Base-by-base conservation (phyloP, 2,888 invertebrate genomes). In the Itoplectis maculator region DNA sequence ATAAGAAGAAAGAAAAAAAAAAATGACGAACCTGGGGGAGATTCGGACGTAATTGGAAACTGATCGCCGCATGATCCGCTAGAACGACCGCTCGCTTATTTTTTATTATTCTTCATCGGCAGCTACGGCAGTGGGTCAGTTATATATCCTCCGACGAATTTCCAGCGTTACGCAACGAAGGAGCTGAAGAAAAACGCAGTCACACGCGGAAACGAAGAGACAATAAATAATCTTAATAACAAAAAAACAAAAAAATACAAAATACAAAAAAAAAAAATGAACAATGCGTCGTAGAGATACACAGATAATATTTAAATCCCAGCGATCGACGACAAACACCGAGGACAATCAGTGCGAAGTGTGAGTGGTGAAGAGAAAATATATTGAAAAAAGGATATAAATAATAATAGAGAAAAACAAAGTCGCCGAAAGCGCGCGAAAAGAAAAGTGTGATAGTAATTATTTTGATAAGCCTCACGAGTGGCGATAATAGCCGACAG, bases 71-170 rank as follows among this genome's bases (percentile, higher is more conserved):
- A 88, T 90, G 88, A 87, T 78, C 70, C 88, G 85, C 87, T 91
- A 89, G 87, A 84, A 80, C 81, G 85, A 88, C 85, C 86, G 90
- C 89, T 88, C 87, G 90, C 90, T 90, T 91, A 90, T 90, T 90
- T 91, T 91, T 90, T 91, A 90, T 91, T 85, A 75, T 90, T 91
- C 77, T 91, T 90, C 87, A 90, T 91, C 86, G 83, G 89, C 90
- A 88, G 85, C 70, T 70, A 70, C 49, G 81, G 59, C 73, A 69
- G 72, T 79, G 78, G 69, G 63, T 82, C 79, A 73, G 77, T 54
- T n/a, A 63, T 69, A 73, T 47, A 54, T 54, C 63, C 61, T 61
- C 70, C n/a, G 65, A 11, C 79, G 23, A 79, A 49, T 45, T 72
- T 79, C 20, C 40, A 20, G n/a, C n/a, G n/a, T n/a, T n/a, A n/a